Evolutionary conservation across 2,113 vertebrate species (phyloP).

Genomic region (Phrynosoma blainvillii): DNA sequence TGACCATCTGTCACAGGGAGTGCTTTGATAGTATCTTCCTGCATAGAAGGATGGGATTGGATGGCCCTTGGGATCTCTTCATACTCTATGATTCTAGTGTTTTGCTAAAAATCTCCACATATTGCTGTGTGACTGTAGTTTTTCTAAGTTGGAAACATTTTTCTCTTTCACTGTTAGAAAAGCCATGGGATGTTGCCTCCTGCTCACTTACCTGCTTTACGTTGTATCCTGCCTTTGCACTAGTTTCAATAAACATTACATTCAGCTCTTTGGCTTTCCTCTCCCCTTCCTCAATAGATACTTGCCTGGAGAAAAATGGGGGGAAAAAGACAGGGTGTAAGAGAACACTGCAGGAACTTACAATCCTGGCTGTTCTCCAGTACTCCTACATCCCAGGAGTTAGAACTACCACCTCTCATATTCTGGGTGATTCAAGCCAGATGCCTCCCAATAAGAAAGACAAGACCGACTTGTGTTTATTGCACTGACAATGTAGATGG

Average conservation of each 20-base stretch:
- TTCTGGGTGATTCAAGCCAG: too few relatives aligned
- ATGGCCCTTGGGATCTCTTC: too few relatives aligned
- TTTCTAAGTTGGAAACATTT: background rate
- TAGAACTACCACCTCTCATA: background rate
- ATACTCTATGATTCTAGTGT: background rate
- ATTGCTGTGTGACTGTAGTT: background rate
- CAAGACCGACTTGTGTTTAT: background rate
- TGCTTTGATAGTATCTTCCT: too few relatives aligned
- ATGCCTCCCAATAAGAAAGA: background rate
- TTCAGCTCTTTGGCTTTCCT: constrained; percentile 99
- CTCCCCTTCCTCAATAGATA: constrained; percentile 98
- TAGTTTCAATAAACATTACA: constrained; percentile 99
- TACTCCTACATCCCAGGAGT: background rate
- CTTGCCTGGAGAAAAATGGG: constrained; percentile 86
- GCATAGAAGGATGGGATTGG: too few relatives aligned
- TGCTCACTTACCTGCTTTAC: constrained; percentile 95
- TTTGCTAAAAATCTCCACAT: background rate
- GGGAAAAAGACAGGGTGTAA: background rate
- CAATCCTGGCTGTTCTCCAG: background rate
- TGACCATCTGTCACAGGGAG: too few relatives aligned
- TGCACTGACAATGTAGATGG: background rate
- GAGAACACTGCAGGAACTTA: background rate
- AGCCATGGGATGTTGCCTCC: too few relatives aligned
- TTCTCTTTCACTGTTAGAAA: too few relatives aligned
- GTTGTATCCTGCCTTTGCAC: constrained; percentile 99